A percentile compares a stretch with the other conserved stretches of the same genome.
These are phyloP conservation scores for Yponomeuta evonymella DNA, from an alignment of 2,888 invertebrate species.

Conservation along the genomic window DNA sequence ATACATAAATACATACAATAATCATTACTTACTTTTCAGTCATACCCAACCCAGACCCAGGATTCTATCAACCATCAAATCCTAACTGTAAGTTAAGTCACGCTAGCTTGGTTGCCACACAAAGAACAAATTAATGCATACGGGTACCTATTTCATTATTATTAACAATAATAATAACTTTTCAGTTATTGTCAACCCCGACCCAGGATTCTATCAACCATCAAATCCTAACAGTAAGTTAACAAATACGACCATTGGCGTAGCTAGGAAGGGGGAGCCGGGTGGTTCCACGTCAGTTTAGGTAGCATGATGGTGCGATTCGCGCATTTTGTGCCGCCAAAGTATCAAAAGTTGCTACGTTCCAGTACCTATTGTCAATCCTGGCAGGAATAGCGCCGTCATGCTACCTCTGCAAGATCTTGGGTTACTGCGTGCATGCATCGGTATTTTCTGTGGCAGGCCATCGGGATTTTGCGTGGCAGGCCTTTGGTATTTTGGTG, in stretches of 20 bases:
- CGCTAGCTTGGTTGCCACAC: too few species aligned
- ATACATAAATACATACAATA: background rate
- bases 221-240: slow-evolving; percentile 24
- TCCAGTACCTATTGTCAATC: too few species aligned
- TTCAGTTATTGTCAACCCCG: slow-evolving; percentile 16
- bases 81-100: slow-evolving; percentile 23
- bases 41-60: slow-evolving; percentile 21
- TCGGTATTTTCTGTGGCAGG: too few species aligned
- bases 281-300: too few species aligned
- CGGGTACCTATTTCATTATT: background rate
- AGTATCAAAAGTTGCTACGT: too few species aligned
- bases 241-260: too few species aligned
- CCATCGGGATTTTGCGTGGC: too few species aligned
- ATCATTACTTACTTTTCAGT: background rate
- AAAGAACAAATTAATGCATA: background rate
- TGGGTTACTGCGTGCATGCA: too few species aligned
- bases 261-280: too few species aligned
- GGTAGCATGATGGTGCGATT: background rate
- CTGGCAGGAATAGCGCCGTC: too few species aligned
- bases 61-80: slow-evolving; percentile 25
- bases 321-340: background rate
- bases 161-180: background rate
- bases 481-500: too few species aligned
- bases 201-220: slow-evolving; percentile 26
- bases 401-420: too few species aligned